phyloP scores from a whole-genome alignment of 2,113 vertebrate genomes.

The Etia nguti region DNA sequence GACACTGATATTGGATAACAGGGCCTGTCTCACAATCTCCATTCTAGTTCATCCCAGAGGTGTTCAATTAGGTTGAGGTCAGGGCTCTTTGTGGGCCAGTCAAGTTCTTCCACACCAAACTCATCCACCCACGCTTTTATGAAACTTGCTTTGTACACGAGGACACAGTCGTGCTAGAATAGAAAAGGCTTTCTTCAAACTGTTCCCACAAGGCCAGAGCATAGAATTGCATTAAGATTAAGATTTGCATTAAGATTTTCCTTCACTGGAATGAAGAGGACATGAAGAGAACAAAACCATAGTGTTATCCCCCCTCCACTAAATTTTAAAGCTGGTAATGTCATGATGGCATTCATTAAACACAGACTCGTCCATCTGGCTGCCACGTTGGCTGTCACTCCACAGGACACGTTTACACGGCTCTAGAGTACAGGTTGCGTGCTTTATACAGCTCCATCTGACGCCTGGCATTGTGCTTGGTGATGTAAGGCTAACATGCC shows the following conservation, averaged over 20 bases:
- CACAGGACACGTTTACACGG: no score
- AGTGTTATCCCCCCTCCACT: no score
- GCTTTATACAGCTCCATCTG: background rate
- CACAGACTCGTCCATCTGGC: no score
- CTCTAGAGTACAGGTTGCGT: background rate
- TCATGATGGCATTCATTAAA: no score
- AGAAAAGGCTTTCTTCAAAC: background rate
- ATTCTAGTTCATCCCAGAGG: background rate
- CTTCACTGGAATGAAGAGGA: background rate
- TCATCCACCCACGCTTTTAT: rapidly evolving
- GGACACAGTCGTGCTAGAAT: background rate
- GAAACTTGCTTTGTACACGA: background rate
- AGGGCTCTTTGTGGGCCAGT: background rate
- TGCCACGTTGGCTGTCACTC: no score
- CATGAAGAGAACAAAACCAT: no score
- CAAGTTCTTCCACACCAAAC: background rate
- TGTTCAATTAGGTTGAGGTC: background rate
- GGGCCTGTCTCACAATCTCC: background rate
- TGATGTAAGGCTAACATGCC: background rate
- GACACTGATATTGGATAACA: background rate
- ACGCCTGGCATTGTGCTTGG: background rate
- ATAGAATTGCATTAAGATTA: background rate
- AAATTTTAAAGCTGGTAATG: no score
- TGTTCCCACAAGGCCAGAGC: background rate
- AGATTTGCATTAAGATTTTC: no score